Evolutionary conservation across 2,888 invertebrate species (phyloP).

Genomic region (Coleophora flavipennella): DNA sequence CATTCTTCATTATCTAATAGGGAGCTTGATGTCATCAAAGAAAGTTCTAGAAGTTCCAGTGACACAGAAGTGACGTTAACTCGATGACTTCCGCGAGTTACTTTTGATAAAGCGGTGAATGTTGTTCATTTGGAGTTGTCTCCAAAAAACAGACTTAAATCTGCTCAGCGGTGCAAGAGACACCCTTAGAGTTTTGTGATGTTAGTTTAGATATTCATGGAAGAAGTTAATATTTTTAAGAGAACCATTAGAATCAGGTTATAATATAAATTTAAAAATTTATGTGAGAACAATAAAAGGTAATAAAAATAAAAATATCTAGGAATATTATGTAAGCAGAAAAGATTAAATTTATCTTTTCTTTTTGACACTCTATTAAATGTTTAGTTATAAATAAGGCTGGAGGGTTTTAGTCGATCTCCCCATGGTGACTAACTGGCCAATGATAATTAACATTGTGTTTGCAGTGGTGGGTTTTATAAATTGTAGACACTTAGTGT

Average conservation of each 20-base stretch:
- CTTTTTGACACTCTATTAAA: too few species aligned
- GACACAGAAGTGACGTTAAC: slow-evolving; percentile 68
- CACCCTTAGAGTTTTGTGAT: slow-evolving; percentile 27
- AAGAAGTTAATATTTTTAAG: slow-evolving; percentile 8
- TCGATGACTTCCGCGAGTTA: slow-evolving; percentile 66
- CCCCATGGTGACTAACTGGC: too few species aligned
- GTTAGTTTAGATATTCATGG: background rate
- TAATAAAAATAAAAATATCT: too few species aligned
- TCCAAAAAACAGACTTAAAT: slow-evolving; percentile 35
- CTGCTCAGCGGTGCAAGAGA: slow-evolving; percentile 37
- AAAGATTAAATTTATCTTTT: too few species aligned
- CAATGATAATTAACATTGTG: too few species aligned
- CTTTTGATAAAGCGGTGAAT: slow-evolving; percentile 57
- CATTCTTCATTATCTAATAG: slow-evolving; percentile 63
- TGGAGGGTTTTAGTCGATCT: too few species aligned
- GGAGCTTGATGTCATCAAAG: slow-evolving; percentile 67
- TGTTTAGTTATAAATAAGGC: too few species aligned
- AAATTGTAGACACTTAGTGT: too few species aligned
- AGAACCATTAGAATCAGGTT: slow-evolving; percentile 51
- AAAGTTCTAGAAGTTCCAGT: slow-evolving; percentile 68
- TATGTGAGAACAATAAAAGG: too few species aligned
- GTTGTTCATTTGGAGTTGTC: slow-evolving; percentile 53
- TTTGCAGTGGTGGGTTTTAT: too few species aligned
- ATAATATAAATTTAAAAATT: too few species aligned
- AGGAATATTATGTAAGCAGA: too few species aligned